These are phyloP conservation scores for Chelon labrosus DNA, from an alignment of 2,797 vertebrate species.

Conservation along the genomic window DNA sequence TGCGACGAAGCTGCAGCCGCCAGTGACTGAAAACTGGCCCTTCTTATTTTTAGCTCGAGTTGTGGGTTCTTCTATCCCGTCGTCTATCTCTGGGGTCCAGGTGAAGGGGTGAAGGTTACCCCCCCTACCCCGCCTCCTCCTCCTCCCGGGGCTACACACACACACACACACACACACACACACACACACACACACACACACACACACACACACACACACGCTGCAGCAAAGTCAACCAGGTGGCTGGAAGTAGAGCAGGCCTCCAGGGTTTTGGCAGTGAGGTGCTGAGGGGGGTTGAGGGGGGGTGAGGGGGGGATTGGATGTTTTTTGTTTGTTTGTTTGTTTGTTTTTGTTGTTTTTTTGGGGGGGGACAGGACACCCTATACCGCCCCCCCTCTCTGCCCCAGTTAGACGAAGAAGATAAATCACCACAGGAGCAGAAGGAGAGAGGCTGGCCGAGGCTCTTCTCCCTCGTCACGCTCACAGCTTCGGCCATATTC, in stretches of 20 bases:
- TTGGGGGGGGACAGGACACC: conserved; percentile 68
- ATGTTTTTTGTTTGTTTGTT: conserved; percentile 33
- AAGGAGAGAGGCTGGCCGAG: conserved; percentile 61
- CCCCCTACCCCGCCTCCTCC: background rate
- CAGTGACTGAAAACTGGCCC: conserved; percentile 33
- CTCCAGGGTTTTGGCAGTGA: conserved; percentile 70
- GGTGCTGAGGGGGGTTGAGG: conserved; percentile 33
- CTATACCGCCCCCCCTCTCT: conserved; percentile 56
- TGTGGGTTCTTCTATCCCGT: conserved; percentile 46
- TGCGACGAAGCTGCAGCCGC: conserved; percentile 26
- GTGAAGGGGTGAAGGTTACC: conserved; percentile 69
- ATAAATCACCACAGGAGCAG: conserved; percentile 77
- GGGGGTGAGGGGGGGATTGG: background rate
- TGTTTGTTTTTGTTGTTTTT: background rate
- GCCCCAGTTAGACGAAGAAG: conserved; percentile 75
- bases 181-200: conserved; percentile 9
- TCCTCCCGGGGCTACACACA: background rate
- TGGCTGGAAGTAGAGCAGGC: conserved; percentile 82
- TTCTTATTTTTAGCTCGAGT: conserved; percentile 50
- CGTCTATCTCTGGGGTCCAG: conserved; percentile 47
- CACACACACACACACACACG: conserved; percentile 14
- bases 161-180: conserved; percentile 13
- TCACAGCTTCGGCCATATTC: conserved; percentile 42
- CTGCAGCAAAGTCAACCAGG: conserved; percentile 79
- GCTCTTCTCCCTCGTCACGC: conserved; percentile 40